Conservation (phyloP, 2,113 vertebrate genomes). For the Salvelinus alpinus region DNA sequence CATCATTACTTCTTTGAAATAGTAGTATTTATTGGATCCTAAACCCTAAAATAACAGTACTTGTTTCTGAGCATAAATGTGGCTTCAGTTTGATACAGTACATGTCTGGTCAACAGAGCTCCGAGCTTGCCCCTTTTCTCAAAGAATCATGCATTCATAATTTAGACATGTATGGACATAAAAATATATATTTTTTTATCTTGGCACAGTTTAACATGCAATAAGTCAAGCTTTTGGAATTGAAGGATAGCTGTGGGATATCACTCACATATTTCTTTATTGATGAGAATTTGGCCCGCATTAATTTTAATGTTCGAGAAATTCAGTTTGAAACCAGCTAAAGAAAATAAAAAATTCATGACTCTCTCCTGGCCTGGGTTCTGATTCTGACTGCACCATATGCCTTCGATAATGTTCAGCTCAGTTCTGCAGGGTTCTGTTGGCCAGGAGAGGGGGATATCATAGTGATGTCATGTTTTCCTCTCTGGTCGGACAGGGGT, state of each 20-base stretch:
- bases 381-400: constrained; percentile 71
- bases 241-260: constrained; percentile 69
- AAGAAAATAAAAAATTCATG: constrained; percentile 60
- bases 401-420: constrained; percentile 79
- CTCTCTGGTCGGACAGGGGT: constrained; percentile 38
- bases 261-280: constrained; percentile 75
- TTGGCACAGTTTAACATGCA: constrained; percentile 42
- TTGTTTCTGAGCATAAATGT: constrained; percentile 37
- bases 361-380: constrained; percentile 72
- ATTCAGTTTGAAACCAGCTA: constrained; percentile 59
- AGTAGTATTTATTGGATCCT: not conserved
- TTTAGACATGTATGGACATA: constrained; percentile 26
- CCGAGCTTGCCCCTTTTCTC: constrained; percentile 17
- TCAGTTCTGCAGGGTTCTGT: constrained; percentile 34
- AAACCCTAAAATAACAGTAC: constrained; percentile 14
- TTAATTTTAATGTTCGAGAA: constrained; percentile 70
- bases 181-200: not conserved
- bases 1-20: constrained; percentile 8
- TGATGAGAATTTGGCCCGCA: constrained; percentile 82
- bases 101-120: constrained; percentile 51
- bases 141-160: constrained; percentile 32
- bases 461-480: constrained; percentile 75
- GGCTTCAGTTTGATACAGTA: constrained; percentile 44
- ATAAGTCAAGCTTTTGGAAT: constrained; percentile 50
- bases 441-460: constrained; percentile 28